phyloP scores from a whole-genome alignment of 2,888 invertebrate genomes.

The Brachyopa scutellaris region DNA sequence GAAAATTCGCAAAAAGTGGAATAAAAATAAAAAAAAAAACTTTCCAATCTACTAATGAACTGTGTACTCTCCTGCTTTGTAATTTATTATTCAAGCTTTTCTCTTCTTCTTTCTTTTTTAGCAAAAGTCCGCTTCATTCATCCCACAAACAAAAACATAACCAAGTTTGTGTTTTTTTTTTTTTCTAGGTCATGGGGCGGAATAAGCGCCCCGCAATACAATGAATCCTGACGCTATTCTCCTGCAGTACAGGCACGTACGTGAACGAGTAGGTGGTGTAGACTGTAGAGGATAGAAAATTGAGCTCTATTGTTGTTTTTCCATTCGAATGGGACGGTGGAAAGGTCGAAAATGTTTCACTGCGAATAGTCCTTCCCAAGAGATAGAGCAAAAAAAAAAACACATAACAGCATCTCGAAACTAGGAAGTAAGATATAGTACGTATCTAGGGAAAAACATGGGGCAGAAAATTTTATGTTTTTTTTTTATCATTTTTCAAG shows the following conservation, averaged over 20 bases:
- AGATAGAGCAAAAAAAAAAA: not conserved
- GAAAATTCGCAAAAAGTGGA: not conserved
- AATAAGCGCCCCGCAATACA: constrained; percentile 27
- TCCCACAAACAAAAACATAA: constrained; percentile 15
- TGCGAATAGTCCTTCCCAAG: not conserved
- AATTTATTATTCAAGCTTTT: constrained; percentile 53
- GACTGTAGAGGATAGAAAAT: constrained; percentile 9
- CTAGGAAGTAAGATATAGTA: not conserved
- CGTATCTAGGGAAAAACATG: not conserved
- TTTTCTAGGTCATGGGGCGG: constrained; percentile 51
- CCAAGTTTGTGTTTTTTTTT: constrained; percentile 37
- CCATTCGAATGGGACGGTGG: not conserved
- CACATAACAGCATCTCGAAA: constrained; percentile 8
- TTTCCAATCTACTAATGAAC: constrained; percentile 58
- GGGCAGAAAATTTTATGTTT: constrained; percentile 3
- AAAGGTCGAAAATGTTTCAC: constrained; percentile 12
- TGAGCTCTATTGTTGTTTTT: constrained; percentile 9
- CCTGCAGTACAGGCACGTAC: not conserved
- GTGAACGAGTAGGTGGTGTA: too few species aligned
- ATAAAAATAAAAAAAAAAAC: constrained; percentile 16
- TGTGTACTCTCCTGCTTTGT: constrained; percentile 48
- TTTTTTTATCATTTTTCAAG: constrained; percentile 39
- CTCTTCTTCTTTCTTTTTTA: too few species aligned
- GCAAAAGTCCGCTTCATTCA: constrained; percentile 16
- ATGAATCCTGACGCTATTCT: constrained; percentile 13